Conservation (phyloP, 2,113 vertebrate genomes). For the Caracal caracal region DNA sequence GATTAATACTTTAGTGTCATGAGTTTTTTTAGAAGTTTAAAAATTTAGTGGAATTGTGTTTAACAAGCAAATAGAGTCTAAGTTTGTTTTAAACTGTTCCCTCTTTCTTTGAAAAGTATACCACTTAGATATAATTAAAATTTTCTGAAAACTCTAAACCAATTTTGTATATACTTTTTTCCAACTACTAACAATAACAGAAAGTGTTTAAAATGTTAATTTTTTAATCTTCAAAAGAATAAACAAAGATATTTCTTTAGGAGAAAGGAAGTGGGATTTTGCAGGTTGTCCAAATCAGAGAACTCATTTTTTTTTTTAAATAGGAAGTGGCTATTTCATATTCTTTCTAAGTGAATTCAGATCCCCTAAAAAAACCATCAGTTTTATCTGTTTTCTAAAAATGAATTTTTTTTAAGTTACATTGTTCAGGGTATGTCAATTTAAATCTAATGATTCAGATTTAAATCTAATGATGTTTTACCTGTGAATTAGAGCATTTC, state of each 20-base stretch:
- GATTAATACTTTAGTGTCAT: background rate
- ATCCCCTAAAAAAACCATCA: background rate
- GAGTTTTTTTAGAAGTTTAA: slow-evolving; percentile 12
- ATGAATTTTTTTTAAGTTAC: background rate
- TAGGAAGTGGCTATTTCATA: background rate
- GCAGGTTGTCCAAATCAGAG: background rate
- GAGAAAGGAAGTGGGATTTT: background rate
- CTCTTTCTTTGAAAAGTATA: background rate
- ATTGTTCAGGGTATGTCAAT: background rate
- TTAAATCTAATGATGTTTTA: background rate
- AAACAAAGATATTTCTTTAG: slow-evolving; percentile 15
- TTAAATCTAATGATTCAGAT: background rate
- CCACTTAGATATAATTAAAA: background rate
- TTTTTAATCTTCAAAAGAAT: slow-evolving; percentile 27
- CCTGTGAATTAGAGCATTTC: background rate
- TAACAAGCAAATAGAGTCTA: background rate
- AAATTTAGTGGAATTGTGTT: background rate
- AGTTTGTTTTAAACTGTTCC: background rate
- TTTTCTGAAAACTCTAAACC: slow-evolving; percentile 1
- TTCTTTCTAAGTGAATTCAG: background rate
- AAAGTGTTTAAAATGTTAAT: background rate
- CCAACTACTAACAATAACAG: background rate
- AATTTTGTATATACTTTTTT: slow-evolving; percentile 3
- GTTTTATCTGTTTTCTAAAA: slow-evolving; percentile 25
- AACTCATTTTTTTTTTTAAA: background rate